Evolutionary conservation across 2,113 vertebrate species (phyloP), one percentile per base, ranked within the genome.

Genomic region (Apodemus sylvaticus): DNA sequence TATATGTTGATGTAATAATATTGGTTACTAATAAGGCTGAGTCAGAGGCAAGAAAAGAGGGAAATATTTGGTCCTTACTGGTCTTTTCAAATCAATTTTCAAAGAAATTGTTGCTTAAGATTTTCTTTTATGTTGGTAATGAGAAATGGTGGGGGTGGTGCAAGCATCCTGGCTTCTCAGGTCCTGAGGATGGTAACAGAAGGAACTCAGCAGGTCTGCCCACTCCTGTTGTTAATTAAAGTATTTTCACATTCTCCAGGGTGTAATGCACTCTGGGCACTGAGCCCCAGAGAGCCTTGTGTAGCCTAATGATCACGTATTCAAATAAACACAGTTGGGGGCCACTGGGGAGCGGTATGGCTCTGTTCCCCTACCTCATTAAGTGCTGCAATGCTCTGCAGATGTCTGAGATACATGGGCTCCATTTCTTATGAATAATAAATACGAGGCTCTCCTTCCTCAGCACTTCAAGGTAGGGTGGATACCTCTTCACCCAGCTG

Each of bases 271-370:
- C 34, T 2, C 45, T 13, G 16, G 92, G 64, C 51, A 39, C 53
- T 71, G 77, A 95, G 96, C 74, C 53, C 94, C 79, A 77, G 51
- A 87, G 92, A 92, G 85, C 16, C 55, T 60, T 36, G 42, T 66
- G 88, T 39, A 58, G 60, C 90, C 68, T 97, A 96, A 97, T 97
- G 94, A 96, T 97, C 94, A 91, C 85, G 95, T 77, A 70, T 95
- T 96, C 82, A 95, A 87, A 96, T 94, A 93, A 92, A 93, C 82
- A 51, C 92, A 20, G 77, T 55, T 6, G 88, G 89, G 90, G 92
- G 22, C n/a, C 86, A 34, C 81, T 45, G 1, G 81, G 90, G 87
- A 90, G 34, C 51, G 19, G 79, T 93, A 48, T 45, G 77, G 79
- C 95, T 85, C 19, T 0, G 29, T n/a, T 71, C 82, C 90, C 71